A percentile compares a stretch with the other conserved stretches of the same genome.
These are phyloP conservation scores for Lepus townsendii DNA, from an alignment of 2,797 vertebrate genomes.

Conservation along the genomic window DNA sequence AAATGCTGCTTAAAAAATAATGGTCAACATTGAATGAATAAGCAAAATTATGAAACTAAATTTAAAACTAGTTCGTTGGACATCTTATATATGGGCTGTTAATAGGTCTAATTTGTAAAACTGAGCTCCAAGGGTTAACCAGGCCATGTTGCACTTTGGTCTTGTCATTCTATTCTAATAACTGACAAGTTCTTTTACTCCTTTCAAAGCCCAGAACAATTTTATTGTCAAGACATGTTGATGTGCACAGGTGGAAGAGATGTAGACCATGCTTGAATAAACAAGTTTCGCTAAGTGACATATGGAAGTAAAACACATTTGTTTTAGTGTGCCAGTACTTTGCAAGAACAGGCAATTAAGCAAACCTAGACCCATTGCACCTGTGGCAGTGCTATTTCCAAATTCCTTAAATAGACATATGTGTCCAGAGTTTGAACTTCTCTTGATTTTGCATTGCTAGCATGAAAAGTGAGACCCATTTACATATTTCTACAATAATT, in stretches of 20 bases:
- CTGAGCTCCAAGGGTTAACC: not conserved
- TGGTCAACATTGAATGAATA: not conserved
- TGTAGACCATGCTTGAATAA: not conserved
- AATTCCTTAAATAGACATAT: conserved; percentile 78
- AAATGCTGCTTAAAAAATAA: not conserved
- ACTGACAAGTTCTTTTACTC: not conserved
- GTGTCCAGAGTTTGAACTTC: conserved; percentile 52
- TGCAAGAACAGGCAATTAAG: conserved; percentile 71
- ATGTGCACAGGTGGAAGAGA: not conserved
- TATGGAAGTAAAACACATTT: conserved; percentile 36
- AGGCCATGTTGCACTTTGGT: not conserved
- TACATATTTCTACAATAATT: conserved; percentile 36
- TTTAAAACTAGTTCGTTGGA: not conserved
- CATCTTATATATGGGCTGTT: not conserved
- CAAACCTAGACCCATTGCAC: conserved; percentile 57
- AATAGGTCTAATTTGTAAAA: not conserved
- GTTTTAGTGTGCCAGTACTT: not conserved
- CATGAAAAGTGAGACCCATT: conserved; percentile 39
- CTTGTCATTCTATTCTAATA: not conserved
- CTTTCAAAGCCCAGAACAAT: not conserved
- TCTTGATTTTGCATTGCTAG: conserved; percentile 49
- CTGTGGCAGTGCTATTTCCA: conserved; percentile 74
- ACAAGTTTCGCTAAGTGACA: not conserved
- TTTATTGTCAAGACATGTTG: not conserved
- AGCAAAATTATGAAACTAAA: not conserved